Percentiles rank a stretch among this genome's conserved stretches.
phyloP scores from a whole-genome alignment of 1,140 invertebrate genomes.

The Thaumetopoea pityocampa region DNA sequence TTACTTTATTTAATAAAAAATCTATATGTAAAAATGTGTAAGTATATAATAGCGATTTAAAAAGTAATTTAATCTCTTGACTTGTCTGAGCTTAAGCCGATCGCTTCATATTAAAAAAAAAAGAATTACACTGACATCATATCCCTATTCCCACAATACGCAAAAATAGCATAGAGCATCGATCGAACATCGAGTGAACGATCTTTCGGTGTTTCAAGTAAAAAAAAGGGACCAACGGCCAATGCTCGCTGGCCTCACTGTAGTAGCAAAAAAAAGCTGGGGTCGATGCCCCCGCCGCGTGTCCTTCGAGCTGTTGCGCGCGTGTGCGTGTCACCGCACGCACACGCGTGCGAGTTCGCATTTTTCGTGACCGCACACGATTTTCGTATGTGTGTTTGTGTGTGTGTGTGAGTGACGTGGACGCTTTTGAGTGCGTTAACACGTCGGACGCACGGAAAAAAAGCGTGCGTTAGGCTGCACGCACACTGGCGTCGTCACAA shows the following conservation, averaged over 20 bases:
- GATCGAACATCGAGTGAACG: constrained; percentile 41
- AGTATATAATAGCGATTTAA: too few species aligned
- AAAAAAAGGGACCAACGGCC: constrained; percentile 54
- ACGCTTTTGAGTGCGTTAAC: constrained; percentile 56
- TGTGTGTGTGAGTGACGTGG: constrained; percentile 51
- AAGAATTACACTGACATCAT: constrained; percentile 56
- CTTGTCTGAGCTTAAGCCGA: too few species aligned
- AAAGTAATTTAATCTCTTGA: too few species aligned
- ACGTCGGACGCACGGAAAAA: constrained; percentile 47
- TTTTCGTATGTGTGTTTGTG: constrained; percentile 20
- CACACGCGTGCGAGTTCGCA: constrained; percentile 29
- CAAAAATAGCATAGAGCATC: constrained; percentile 15
- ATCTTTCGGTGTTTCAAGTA: constrained; percentile 47
- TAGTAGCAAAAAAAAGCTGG: constrained; percentile 65
- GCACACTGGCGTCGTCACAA: constrained; percentile 10
- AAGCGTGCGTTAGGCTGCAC: constrained; percentile 27
- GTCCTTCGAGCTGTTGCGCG: constrained; percentile 53
- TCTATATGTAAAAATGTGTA: too few species aligned
- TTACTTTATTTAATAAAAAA: too few species aligned
- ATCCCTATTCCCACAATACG: constrained; percentile 54
- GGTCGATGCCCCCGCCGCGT: constrained; percentile 64
- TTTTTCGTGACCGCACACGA: constrained; percentile 29
- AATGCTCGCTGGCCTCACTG: constrained; percentile 56
- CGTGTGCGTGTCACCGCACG: constrained; percentile 36
- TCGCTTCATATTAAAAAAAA: too few species aligned